Evolutionary conservation across 1,140 invertebrate species (phyloP).

Genomic region (Zelostemma sp.): DNA sequence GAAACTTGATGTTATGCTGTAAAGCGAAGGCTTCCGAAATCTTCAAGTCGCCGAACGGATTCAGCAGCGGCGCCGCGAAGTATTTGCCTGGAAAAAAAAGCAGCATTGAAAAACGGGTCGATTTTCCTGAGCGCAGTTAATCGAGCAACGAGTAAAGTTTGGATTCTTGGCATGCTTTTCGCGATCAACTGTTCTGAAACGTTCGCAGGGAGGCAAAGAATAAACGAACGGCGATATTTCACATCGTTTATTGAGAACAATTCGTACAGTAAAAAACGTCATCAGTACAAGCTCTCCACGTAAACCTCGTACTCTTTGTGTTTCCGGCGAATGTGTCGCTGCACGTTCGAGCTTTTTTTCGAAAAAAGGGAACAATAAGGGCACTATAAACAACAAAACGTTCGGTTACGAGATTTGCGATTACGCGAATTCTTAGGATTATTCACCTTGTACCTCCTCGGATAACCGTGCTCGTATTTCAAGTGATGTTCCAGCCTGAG

Average conservation of each 20-base stretch:
- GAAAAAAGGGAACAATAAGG: conserved; percentile 65
- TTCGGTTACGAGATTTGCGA: too few species aligned
- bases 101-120: too few species aligned
- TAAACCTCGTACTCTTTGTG: conserved; percentile 29
- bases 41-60: conserved; percentile 14
- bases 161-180: too few species aligned
- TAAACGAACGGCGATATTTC: too few species aligned
- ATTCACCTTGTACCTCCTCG: conserved; percentile 72
- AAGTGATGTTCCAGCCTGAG: conserved; percentile 71
- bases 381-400: too few species aligned
- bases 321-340: conserved; percentile 47
- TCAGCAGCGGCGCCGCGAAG: conserved; percentile 17
- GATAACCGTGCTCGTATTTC: conserved; percentile 71
- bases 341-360: conserved; percentile 62
- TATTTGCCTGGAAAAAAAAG: conserved; percentile 49
- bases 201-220: too few species aligned
- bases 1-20: conserved; percentile 44
- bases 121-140: too few species aligned
- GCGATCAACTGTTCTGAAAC: too few species aligned
- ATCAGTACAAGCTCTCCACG: conserved; percentile 23
- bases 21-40: conserved; percentile 27
- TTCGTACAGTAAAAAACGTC: too few species aligned
- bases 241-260: too few species aligned
- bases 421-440: too few species aligned
- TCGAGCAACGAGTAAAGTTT: too few species aligned